Conservation (phyloP, 2,113 vertebrate genomes). For the Electrona antarctica region DNA sequence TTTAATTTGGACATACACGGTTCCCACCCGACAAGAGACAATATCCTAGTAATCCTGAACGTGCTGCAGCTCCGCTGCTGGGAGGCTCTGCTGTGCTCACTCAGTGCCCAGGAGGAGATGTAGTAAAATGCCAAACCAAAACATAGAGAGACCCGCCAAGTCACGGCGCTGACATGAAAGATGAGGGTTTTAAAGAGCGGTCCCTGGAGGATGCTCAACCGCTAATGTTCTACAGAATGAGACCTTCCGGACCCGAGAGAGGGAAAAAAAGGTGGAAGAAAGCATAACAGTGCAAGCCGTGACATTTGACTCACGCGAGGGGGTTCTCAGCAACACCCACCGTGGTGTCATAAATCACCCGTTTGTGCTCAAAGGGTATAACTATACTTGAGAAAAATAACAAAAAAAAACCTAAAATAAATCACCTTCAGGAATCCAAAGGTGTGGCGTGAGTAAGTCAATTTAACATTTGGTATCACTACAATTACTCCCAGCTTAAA, state of each 20-base stretch:
- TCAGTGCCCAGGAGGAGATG: slow-evolving; percentile 22
- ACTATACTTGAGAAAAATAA: neutral
- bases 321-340: slow-evolving; percentile 23
- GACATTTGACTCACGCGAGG: slow-evolving; percentile 30
- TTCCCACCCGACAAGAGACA: no score
- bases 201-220: slow-evolving; percentile 32
- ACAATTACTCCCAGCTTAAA: slow-evolving; percentile 18
- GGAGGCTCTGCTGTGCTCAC: slow-evolving; percentile 30
- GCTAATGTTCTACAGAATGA: slow-evolving; percentile 57
- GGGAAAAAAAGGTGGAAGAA: slow-evolving; percentile 2
- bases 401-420: neutral
- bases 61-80: slow-evolving; percentile 7
- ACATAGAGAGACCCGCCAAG: slow-evolving; percentile 20
- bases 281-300: slow-evolving; percentile 32
- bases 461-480: slow-evolving; percentile 20
- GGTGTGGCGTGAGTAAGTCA: slow-evolving; percentile 6
- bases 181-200: slow-evolving; percentile 27
- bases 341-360: slow-evolving; percentile 45
- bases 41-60: slow-evolving; percentile 13
- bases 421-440: no score
- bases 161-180: slow-evolving; percentile 14
- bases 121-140: slow-evolving; percentile 50
- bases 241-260: slow-evolving; percentile 38
- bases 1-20: no score
- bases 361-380: slow-evolving; percentile 30